Conservation (phyloP, 2,888 invertebrate species). For the Fragum sueziense region DNA sequence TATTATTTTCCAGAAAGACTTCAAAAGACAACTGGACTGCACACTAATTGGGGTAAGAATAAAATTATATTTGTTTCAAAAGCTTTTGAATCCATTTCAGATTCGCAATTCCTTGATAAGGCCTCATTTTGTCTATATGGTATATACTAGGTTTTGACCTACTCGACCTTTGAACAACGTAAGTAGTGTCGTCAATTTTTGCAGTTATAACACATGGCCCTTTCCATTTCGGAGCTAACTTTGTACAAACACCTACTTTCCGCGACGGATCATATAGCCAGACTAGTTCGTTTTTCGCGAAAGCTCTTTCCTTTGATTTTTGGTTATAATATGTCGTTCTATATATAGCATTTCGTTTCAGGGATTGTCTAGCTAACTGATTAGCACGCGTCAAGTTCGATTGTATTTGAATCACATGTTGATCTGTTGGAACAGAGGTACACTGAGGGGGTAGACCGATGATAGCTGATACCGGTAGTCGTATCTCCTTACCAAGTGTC, state of each 20-base stretch:
- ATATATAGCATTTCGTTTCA: conserved; percentile 33
- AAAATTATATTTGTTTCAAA: too few relatives aligned
- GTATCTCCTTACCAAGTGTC: conserved; percentile 44
- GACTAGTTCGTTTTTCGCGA: conserved; percentile 9
- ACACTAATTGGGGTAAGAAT: too few relatives aligned
- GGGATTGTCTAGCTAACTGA: conserved; percentile 24
- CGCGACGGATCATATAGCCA: conserved; percentile 34
- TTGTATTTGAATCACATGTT: conserved; percentile 28
- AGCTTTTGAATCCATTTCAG: neutral
- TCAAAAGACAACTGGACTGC: too few relatives aligned
- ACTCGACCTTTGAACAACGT: conserved; percentile 6
- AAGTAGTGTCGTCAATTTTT: conserved; percentile 20
- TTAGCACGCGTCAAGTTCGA: conserved; percentile 12
- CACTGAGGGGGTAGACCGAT: neutral
- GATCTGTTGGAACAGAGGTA: neutral
- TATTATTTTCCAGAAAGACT: too few relatives aligned
- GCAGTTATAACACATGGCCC: conserved; percentile 27
- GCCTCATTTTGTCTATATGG: conserved; percentile 14
- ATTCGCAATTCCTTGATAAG: neutral
- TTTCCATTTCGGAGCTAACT: conserved; percentile 23
- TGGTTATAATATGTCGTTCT: conserved; percentile 37
- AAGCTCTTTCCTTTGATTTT: neutral
- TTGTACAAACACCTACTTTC: conserved; percentile 31
- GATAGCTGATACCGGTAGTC: conserved; percentile 50
- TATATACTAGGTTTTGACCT: conserved; percentile 5